Conservation (phyloP, 1,140 invertebrate genomes). For the Euura saliciscinereae region DNA sequence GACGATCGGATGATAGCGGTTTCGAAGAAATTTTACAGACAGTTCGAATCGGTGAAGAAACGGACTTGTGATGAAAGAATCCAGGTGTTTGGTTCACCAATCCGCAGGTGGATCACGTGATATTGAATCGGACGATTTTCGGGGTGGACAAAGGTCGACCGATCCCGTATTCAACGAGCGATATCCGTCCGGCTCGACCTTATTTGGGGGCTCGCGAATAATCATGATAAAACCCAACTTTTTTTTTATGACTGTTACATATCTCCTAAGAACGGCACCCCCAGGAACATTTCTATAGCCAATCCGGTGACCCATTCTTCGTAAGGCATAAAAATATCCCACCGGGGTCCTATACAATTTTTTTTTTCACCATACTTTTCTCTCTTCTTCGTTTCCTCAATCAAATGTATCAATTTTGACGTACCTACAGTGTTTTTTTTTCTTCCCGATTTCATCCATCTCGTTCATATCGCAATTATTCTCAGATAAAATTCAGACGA, state of each 20-base stretch:
- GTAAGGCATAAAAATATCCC: conserved; percentile 48
- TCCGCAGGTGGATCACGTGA: neutral
- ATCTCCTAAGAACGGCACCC: conserved; percentile 49
- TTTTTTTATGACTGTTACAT: conserved; percentile 46
- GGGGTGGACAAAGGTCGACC: neutral
- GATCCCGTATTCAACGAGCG: neutral
- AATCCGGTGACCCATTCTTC: conserved; percentile 41
- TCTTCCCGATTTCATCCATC: too few species aligned
- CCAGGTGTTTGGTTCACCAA: neutral
- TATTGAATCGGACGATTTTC: neutral
- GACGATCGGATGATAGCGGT: neutral
- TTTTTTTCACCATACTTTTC: conserved; percentile 9
- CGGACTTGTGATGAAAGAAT: neutral
- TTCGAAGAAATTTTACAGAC: neutral
- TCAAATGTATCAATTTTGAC: neutral
- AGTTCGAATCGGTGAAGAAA: neutral
- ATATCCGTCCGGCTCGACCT: neutral
- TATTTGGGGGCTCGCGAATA: conserved; percentile 24
- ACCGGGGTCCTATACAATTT: conserved; percentile 46
- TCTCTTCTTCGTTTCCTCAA: neutral
- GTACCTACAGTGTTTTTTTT: too few species aligned
- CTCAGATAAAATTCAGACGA: neutral
- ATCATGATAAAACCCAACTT: conserved; percentile 43
- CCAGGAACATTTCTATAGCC: conserved; percentile 43
- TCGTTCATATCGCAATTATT: too few species aligned